Percentiles rank a stretch among this genome's conserved stretches.
These are phyloP conservation scores for Romanogobio albipinnatus DNA, from an alignment of 2,113 vertebrate genomes.

Conservation along the genomic window DNA sequence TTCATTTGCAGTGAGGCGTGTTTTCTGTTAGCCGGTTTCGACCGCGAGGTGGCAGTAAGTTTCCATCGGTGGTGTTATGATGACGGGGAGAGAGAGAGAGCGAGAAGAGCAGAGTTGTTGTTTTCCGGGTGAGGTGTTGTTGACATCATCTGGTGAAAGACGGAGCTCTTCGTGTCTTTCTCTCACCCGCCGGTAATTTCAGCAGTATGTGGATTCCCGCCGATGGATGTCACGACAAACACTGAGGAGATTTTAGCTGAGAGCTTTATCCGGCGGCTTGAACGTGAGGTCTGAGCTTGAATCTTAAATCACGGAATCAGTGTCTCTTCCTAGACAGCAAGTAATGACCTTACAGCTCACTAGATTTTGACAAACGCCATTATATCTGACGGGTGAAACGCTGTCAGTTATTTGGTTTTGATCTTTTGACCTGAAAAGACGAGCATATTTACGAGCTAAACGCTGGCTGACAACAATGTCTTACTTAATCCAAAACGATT, in stretches of 20 bases:
- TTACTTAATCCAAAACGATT: background rate
- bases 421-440: background rate
- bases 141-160: background rate
- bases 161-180: background rate
- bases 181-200: background rate
- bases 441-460: background rate
- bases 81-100: background rate
- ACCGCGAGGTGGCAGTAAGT: background rate
- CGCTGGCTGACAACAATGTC: background rate
- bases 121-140: slow-evolving; percentile 3
- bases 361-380: background rate
- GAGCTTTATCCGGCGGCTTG: background rate
- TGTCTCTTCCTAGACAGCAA: background rate
- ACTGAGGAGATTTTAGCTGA: slow-evolving; percentile 19
- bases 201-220: background rate
- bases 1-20: too few relatives aligned
- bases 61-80: background rate
- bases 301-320: background rate
- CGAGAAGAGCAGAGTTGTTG: background rate
- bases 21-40: background rate
- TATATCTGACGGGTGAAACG: background rate
- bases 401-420: background rate
- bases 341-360: background rate
- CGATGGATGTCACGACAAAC: background rate
- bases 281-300: slow-evolving; percentile 12